Evolutionary conservation across 2,888 invertebrate species (phyloP).

Genomic region (Eremobia ochroleuca): DNA sequence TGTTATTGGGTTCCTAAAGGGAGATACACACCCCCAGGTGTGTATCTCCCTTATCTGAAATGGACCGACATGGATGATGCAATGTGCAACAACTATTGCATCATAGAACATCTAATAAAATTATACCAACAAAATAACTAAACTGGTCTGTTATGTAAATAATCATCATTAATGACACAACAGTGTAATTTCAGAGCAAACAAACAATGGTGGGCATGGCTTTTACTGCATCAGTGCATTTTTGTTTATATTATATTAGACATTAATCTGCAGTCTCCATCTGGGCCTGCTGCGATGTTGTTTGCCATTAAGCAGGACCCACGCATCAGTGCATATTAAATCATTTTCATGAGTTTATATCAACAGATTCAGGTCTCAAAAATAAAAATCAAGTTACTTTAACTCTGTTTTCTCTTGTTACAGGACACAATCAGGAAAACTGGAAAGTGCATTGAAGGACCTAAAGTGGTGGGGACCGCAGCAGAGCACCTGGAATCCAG

Average conservation of each 20-base stretch:
- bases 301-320: not conserved
- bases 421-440: constrained; percentile 83
- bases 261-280: not conserved
- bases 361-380: not conserved
- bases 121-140: not conserved
- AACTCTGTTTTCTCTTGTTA: constrained; percentile 59
- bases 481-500: constrained; percentile 96
- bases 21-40: too few species aligned
- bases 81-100: constrained; percentile 46
- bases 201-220: not conserved
- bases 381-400: not conserved
- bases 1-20: constrained; percentile 10
- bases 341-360: not conserved
- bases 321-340: not conserved
- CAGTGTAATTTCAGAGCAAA: not conserved
- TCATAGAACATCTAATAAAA: constrained; percentile 7
- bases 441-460: constrained; percentile 88
- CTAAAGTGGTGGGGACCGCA: constrained; percentile 97
- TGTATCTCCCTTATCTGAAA: constrained; percentile 55
- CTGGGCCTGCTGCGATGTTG: not conserved
- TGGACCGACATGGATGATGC: constrained; percentile 34
- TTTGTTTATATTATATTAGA: not conserved
- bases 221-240: not conserved
- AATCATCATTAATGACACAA: not conserved
- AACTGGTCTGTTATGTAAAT: constrained; percentile 17